Evolutionary conservation across 2,113 vertebrate species (phyloP).

Genomic region (Canis aureus): DNA sequence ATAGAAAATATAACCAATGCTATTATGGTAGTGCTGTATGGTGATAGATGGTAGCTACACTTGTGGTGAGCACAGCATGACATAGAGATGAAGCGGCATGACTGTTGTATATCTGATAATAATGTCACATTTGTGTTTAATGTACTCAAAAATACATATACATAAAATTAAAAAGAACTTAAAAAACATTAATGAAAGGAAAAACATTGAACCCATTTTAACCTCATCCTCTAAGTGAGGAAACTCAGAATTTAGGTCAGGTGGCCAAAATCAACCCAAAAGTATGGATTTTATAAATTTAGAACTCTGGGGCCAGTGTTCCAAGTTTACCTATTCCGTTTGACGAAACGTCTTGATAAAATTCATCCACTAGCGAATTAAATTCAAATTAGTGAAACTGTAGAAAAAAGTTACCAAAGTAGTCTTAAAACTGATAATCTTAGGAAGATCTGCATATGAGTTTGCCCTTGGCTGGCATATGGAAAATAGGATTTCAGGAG

Average conservation of each 20-base stretch:
- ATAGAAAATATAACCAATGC: not conserved
- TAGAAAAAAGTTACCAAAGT: not conserved
- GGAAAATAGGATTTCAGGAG: not conserved
- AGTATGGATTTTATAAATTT: not conserved
- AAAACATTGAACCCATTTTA: not conserved
- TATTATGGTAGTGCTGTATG: not conserved
- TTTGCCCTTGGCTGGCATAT: not conserved
- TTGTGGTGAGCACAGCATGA: not conserved
- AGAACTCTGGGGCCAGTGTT: not conserved
- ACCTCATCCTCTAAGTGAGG: not conserved
- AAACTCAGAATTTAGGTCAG: not conserved
- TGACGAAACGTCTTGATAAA: not conserved
- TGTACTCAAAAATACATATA: not conserved
- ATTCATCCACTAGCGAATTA: not conserved
- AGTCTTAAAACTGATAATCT: not conserved
- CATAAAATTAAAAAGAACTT: not conserved
- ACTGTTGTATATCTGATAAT: not conserved
- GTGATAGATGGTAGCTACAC: not conserved
- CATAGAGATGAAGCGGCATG: not conserved
- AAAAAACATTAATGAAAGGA: not conserved
- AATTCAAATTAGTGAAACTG: not conserved
- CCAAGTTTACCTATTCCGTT: not conserved
- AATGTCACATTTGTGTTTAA: not conserved
- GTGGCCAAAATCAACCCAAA: not conserved
- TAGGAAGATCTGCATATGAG: not conserved